Conservation (phyloP, 2,797 vertebrate genomes). For the Rhinogobio ventralis region DNA sequence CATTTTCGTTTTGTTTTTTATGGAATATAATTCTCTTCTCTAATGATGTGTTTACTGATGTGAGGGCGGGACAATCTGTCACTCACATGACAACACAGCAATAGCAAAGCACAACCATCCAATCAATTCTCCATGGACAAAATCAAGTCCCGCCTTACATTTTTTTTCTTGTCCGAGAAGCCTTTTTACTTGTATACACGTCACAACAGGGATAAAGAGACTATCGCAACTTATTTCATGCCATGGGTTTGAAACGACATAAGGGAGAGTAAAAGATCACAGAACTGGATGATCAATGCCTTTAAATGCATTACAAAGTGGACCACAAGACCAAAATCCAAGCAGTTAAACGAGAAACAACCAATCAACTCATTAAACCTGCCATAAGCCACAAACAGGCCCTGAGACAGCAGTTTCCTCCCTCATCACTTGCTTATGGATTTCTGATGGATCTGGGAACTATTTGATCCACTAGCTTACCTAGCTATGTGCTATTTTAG, state of each 20-base stretch:
- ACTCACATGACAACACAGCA: background rate
- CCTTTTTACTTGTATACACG: background rate
- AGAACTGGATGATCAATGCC: background rate
- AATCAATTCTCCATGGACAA: background rate
- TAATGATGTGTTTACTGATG: background rate
- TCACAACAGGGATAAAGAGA: background rate
- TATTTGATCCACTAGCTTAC: constrained; percentile 37
- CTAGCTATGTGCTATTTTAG: constrained; percentile 6
- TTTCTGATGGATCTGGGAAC: constrained; percentile 42
- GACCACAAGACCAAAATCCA: background rate
- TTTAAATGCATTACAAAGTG: background rate
- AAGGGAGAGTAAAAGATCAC: background rate
- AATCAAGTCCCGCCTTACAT: background rate
- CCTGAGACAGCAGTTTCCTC: constrained; percentile 43
- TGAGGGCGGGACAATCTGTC: background rate
- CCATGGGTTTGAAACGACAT: background rate
- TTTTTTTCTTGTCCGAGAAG: background rate
- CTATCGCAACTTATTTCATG: background rate
- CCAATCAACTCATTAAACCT: constrained; percentile 38
- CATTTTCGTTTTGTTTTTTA: no score
- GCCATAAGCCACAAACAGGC: constrained; percentile 30
- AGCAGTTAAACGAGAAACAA: constrained; percentile 43
- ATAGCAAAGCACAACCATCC: background rate
- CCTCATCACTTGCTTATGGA: constrained; percentile 41
- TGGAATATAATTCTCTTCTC: background rate